These are phyloP conservation scores for Prionchulus punctatus DNA, from an alignment of 2,888 invertebrate genomes.

Conservation along the genomic window DNA sequence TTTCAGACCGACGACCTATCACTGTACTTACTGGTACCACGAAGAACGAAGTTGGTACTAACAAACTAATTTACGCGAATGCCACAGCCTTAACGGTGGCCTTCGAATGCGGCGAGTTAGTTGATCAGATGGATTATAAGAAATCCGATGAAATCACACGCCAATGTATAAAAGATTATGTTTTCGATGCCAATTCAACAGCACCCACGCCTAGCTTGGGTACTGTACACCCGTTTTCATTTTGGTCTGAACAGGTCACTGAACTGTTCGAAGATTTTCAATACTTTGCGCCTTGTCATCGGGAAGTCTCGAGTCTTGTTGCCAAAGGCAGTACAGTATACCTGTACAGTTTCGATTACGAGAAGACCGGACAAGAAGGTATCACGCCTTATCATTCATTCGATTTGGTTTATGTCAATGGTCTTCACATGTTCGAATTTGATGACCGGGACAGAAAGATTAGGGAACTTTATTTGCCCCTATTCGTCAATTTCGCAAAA, in stretches of 20 bases:
- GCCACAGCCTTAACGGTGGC: neutral
- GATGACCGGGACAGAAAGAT: neutral
- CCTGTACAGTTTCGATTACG: constrained; percentile 10
- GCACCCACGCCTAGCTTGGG: neutral
- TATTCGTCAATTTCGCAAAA: constrained; percentile 6
- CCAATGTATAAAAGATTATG: neutral
- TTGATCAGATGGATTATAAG: neutral
- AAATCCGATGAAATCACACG: neutral
- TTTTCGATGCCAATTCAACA: neutral
- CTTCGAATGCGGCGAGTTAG: neutral
- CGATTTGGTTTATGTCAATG: constrained; percentile 9
- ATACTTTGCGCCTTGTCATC: neutral
- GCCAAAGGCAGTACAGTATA: neutral
- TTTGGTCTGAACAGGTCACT: neutral
- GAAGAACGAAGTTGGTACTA: neutral
- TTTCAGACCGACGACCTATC: neutral
- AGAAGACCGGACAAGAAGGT: neutral
- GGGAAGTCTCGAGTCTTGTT: neutral
- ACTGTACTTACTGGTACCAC: constrained; percentile 8
- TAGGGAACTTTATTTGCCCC: neutral
- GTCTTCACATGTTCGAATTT: neutral
- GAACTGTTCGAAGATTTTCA: neutral
- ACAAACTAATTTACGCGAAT: neutral
- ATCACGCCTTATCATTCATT: neutral
- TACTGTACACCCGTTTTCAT: neutral